A percentile compares a stretch with the other conserved stretches of the same genome.
These are phyloP conservation scores for Alcis repandata DNA, from an alignment of 2,888 invertebrate genomes.

Conservation along the genomic window DNA sequence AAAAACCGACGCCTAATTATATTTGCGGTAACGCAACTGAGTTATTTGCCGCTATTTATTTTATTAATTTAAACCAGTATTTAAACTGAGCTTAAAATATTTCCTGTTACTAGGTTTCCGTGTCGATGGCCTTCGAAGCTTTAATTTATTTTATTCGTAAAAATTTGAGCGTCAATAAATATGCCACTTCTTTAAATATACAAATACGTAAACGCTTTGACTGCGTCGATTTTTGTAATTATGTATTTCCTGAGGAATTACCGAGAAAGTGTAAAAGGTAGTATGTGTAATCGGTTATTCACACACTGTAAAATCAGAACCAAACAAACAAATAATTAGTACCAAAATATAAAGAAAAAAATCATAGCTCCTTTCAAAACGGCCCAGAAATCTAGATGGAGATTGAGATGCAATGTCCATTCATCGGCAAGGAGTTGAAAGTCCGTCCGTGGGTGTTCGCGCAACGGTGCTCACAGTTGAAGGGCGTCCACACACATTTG, in stretches of 20 bases:
- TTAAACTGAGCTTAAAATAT: constrained; percentile 4
- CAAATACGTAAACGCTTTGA: too few species aligned
- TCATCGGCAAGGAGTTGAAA: not conserved
- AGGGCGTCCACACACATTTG: constrained; percentile 36
- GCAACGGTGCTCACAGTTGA: not conserved
- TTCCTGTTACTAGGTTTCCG: constrained; percentile 18
- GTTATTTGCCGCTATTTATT: constrained; percentile 3
- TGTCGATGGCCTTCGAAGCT: constrained; percentile 8
- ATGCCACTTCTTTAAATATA: not conserved
- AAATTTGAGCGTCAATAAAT: not conserved
- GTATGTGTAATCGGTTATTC: too few species aligned
- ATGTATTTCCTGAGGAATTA: too few species aligned
- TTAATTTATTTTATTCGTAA: not conserved
- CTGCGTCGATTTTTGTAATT: too few species aligned
- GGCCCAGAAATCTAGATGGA: not conserved
- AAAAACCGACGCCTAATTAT: constrained; percentile 10
- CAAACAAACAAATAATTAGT: too few species aligned
- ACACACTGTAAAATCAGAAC: too few species aligned
- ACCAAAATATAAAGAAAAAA: too few species aligned
- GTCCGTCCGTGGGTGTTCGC: not conserved
- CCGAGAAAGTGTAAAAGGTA: too few species aligned
- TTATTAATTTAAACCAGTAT: constrained; percentile 5
- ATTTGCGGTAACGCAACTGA: constrained; percentile 9
- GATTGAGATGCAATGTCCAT: too few species aligned
- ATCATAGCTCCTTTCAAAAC: not conserved